Percentiles rank a stretch among this genome's conserved stretches.
These are phyloP conservation scores for Dicrurus megarhynchus DNA, from an alignment of 2,113 vertebrate genomes.

Conservation along the genomic window DNA sequence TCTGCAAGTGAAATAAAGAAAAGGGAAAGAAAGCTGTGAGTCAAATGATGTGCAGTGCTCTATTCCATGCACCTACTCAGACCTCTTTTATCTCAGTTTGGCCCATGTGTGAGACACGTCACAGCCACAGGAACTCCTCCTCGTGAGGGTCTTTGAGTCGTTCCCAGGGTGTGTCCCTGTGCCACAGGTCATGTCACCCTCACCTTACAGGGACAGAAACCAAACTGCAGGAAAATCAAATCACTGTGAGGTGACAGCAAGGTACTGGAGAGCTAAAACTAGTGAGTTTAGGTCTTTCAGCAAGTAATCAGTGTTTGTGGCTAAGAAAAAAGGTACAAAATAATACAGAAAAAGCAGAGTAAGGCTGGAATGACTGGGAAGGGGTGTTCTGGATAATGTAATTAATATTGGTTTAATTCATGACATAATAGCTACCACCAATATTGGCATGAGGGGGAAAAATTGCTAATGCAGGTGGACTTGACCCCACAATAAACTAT, in stretches of 20 bases:
- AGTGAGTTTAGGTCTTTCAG: not conserved
- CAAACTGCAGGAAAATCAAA: not conserved
- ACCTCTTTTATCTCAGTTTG: not conserved
- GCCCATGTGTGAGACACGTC: not conserved
- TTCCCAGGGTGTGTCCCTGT: not conserved
- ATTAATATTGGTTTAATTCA: not conserved
- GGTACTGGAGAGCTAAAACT: not conserved
- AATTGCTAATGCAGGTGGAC: not conserved
- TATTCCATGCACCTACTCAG: fast-evolving
- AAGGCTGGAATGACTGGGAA: not conserved
- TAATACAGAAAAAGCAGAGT: not conserved
- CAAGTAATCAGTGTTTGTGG: not conserved
- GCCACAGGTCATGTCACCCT: not conserved
- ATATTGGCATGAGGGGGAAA: not conserved
- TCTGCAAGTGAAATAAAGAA: slow-evolving; percentile 62
- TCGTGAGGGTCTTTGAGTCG: not conserved
- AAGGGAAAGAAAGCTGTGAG: not conserved
- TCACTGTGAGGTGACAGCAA: not conserved
- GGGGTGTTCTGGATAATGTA: not conserved
- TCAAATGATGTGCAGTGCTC: not conserved
- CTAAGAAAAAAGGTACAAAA: not conserved
- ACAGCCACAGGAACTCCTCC: not conserved
- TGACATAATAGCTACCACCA: not conserved
- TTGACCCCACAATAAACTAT: not conserved
- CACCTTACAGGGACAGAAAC: not conserved